Conservation (phyloP, 2,113 vertebrate species). For the Saimiri boliviensis region DNA sequence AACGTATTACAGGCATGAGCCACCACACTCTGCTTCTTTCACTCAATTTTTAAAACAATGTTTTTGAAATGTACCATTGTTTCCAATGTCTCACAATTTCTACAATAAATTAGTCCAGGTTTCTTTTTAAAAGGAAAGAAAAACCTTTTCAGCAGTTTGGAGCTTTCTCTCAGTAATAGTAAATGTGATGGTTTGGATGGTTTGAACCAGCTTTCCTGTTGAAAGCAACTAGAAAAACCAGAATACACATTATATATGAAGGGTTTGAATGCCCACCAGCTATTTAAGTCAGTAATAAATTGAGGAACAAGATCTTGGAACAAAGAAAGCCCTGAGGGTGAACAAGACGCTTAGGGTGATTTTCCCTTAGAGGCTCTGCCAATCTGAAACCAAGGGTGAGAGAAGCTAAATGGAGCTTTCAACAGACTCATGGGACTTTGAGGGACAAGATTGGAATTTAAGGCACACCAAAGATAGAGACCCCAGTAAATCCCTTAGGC, state of each 20-base stretch:
- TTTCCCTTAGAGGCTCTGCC: not conserved
- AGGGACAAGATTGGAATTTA: not conserved
- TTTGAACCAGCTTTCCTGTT: not conserved
- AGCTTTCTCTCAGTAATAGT: not conserved
- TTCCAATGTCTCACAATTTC: not conserved
- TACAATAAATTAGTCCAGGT: not conserved
- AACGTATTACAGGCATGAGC: too few relatives aligned
- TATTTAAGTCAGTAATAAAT: not conserved
- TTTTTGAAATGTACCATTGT: slow-evolving; percentile 5
- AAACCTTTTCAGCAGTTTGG: not conserved
- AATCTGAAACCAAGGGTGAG: not conserved
- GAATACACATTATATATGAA: not conserved
- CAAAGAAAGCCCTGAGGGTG: not conserved
- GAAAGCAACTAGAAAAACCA: slow-evolving; percentile 7
- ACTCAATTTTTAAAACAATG: slow-evolving; percentile 8
- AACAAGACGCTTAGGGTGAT: not conserved
- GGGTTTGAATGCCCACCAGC: not conserved
- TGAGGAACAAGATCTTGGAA: not conserved
- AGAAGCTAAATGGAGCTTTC: not conserved
- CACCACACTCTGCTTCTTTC: not conserved
- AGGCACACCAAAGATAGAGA: not conserved
- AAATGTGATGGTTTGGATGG: not conserved
- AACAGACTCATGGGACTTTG: not conserved
- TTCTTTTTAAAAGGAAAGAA: not conserved
- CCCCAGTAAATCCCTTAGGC: not conserved